phyloP scores from a whole-genome alignment of 2,113 vertebrate genomes.

The Coptodon rendalli region DNA sequence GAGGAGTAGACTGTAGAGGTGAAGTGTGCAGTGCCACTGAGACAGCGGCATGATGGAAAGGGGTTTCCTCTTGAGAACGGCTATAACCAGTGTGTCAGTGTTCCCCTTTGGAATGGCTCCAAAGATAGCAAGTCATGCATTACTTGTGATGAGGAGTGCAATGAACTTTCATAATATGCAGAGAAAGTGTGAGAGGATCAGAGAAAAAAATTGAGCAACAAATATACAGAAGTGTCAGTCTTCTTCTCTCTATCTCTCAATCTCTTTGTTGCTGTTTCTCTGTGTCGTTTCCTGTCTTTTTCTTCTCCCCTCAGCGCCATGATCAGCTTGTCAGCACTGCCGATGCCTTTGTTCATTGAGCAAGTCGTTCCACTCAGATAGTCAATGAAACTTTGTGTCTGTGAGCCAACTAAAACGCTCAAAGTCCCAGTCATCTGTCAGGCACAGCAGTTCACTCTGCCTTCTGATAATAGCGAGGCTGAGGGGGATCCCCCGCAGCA shows the following conservation, averaged over 20 bases:
- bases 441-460: conserved; percentile 18
- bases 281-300: neutral
- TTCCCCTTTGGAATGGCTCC: neutral
- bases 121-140: neutral
- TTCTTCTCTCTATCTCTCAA: neutral
- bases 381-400: conserved; percentile 61
- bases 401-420: conserved; percentile 23
- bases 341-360: conserved; percentile 42
- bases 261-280: neutral
- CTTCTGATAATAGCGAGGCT: conserved; percentile 29
- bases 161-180: conserved; percentile 23
- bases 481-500: neutral
- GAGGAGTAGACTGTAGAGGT: neutral
- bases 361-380: conserved; percentile 22
- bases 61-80: neutral
- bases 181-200: neutral
- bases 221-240: conserved; percentile 8
- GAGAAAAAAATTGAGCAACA: conserved; percentile 1
- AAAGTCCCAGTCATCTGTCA: conserved; percentile 42
- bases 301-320: conserved; percentile 46
- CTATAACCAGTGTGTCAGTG: neutral
- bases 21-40: neutral
- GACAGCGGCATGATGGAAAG: neutral
- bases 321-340: conserved; percentile 58
- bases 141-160: neutral